Percentiles rank a stretch among this genome's conserved stretches.
phyloP scores from a whole-genome alignment of 2,888 invertebrate species.

The Calameuta pallipes region DNA sequence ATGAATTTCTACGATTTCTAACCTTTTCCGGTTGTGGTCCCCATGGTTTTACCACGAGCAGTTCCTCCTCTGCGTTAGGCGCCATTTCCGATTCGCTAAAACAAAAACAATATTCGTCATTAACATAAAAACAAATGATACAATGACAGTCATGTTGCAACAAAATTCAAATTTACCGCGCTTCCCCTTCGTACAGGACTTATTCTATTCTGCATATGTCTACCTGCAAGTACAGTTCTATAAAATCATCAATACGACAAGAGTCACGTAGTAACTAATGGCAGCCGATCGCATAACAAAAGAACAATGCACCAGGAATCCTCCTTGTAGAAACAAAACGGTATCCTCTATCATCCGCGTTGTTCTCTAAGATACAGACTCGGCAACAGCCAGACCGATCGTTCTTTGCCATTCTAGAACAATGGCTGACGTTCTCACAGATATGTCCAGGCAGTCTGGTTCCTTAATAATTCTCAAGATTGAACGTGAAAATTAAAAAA shows the following conservation, averaged over 20 bases:
- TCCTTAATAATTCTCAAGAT: not conserved
- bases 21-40: slow-evolving; percentile 62
- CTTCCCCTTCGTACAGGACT: not conserved
- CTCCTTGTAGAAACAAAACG: not conserved
- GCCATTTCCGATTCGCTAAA: slow-evolving; percentile 65
- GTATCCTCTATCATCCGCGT: not conserved
- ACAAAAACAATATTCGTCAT: slow-evolving; percentile 27
- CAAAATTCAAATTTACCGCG: not conserved
- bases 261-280: not conserved
- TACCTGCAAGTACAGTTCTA: not conserved
- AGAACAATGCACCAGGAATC: not conserved
- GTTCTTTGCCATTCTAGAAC: not conserved
- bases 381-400: not conserved
- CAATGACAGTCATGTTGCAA: not conserved
- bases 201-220: not conserved
- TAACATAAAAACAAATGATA: not conserved
- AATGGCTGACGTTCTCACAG: not conserved
- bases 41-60: slow-evolving; percentile 59
- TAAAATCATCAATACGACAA: not conserved
- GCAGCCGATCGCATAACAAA: not conserved
- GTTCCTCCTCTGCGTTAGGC: slow-evolving; percentile 63
- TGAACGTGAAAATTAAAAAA: not conserved
- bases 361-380: not conserved
- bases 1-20: slow-evolving; percentile 17
- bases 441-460: not conserved